Evolutionary conservation across 2,113 vertebrate species (phyloP).

Genomic region (Lanius ludovicianus): DNA sequence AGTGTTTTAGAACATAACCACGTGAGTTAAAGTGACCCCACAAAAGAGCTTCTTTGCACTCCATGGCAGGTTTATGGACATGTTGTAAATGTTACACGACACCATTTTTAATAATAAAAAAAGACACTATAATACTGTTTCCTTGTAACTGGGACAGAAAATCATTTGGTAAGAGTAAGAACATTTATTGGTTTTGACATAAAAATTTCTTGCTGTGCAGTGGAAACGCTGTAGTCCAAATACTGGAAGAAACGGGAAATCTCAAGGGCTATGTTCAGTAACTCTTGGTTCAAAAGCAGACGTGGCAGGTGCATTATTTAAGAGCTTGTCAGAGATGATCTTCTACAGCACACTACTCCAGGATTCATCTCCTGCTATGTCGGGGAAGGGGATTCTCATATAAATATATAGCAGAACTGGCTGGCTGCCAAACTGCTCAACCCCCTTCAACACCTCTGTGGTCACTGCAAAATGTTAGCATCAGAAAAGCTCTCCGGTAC

Average conservation of each 20-base stretch:
- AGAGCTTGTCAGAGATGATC: conserved; percentile 72
- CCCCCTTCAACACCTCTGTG: background rate
- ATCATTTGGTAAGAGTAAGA: conserved; percentile 60
- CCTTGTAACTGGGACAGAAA: conserved; percentile 65
- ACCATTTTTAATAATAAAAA: conserved; percentile 57
- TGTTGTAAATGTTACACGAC: conserved; percentile 46
- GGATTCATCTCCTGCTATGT: background rate
- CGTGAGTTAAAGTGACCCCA: background rate
- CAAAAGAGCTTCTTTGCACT: conserved; percentile 22
- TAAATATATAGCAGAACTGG: background rate
- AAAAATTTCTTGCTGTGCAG: conserved; percentile 28
- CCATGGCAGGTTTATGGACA: conserved; percentile 35
- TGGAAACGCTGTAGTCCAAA: conserved; percentile 39
- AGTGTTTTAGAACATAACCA: background rate
- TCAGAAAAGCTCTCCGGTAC: background rate
- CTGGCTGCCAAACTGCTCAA: background rate
- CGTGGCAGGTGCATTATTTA: conserved; percentile 70
- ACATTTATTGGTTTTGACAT: conserved; percentile 68
- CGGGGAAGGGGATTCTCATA: background rate
- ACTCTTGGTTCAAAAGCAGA: conserved; percentile 59
- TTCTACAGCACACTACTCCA: conserved; percentile 37
- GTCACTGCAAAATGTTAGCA: background rate
- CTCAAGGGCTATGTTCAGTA: conserved; percentile 54
- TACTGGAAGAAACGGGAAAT: conserved; percentile 55
- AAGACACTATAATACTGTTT: conserved; percentile 51